Base-by-base conservation (phyloP, 2,888 invertebrate species). In the Epistrophe eligans region DNA sequence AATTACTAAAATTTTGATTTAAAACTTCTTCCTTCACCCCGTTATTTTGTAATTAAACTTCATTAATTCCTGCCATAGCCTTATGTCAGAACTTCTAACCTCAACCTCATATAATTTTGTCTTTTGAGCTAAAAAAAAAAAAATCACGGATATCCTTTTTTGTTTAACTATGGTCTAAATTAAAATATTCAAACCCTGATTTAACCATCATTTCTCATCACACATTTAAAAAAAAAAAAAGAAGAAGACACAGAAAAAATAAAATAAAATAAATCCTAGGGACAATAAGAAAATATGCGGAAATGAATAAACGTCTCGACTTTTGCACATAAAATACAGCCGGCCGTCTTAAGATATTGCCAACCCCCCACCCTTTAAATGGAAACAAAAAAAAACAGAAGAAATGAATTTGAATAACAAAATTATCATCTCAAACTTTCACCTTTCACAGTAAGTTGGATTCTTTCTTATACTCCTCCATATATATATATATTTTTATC, bases 251-350 rank as follows among this genome's bases (percentile, higher is more conserved):
- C 10, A 55, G 17, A 57, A n/a, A 66, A 62, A 15, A n/a, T n/a
- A n/a, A n/a, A 55, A 17, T 45, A n/a, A 67, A 73, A 58, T 38
- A 72, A 66, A 52, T 66, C 76, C 84, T 38, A 50, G 84, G 76
- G 70, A 88, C 84, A 89, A 88, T 87, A 89, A 89, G 79, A 89
- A 89, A 90, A 74, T 91, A 90, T 90, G 90, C 91, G 91, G 92
- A 92, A 92, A 91, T 92, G 91, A 91, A 92, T 92, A 92, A 92
- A 91, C 91, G 91, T 91, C 91, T 90, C 90, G 90, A 89, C 88
- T 88, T 89, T 88, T 88, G 79, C 87, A 74, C 83, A 87, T 83
- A 87, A 87, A 83, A 87, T 83, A 83, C 83, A 83, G 83, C 24
- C 83, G 66, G 40, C 57, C 55, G 76, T 83, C 87, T 83, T 87